Evolutionary conservation across 1,140 invertebrate species (phyloP).

Genomic region (Caerostris extrusa): DNA sequence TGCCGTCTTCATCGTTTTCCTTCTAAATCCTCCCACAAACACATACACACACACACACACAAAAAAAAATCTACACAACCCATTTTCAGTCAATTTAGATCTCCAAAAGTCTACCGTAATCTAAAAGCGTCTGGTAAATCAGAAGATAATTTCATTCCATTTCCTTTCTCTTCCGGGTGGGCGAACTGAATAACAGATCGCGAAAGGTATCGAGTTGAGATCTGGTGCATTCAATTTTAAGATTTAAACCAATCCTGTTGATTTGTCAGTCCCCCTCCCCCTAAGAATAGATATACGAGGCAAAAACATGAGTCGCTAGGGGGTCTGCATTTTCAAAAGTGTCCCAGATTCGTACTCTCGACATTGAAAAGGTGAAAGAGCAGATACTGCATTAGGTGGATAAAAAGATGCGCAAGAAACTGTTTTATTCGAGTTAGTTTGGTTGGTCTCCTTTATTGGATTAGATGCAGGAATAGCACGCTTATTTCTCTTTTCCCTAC

Average conservation of each 20-base stretch:
- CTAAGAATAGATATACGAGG: constrained; percentile 13
- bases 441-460: constrained; percentile 71
- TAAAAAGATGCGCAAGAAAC: constrained; percentile 68
- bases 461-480: constrained; percentile 72
- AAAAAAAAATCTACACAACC: not conserved
- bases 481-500: constrained; percentile 69
- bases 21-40: too few species aligned
- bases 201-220: constrained; percentile 1
- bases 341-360: constrained; percentile 63
- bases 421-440: constrained; percentile 40
- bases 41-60: too few species aligned
- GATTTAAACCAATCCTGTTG: constrained; percentile 33
- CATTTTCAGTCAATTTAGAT: constrained; percentile 15
- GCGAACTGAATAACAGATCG: constrained; percentile 15
- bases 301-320: constrained; percentile 56
- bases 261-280: constrained; percentile 1
- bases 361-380: constrained; percentile 75
- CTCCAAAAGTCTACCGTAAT: not conserved
- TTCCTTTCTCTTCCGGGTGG: not conserved
- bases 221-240: constrained; percentile 40
- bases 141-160: constrained; percentile 24
- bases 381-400: constrained; percentile 71
- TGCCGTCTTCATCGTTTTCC: too few species aligned
- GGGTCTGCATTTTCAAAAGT: constrained; percentile 70
- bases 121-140: constrained; percentile 39